Percentiles rank a stretch among this genome's conserved stretches.
phyloP scores from a whole-genome alignment of 2,113 vertebrate species.

The Salvelinus sp. region DNA sequence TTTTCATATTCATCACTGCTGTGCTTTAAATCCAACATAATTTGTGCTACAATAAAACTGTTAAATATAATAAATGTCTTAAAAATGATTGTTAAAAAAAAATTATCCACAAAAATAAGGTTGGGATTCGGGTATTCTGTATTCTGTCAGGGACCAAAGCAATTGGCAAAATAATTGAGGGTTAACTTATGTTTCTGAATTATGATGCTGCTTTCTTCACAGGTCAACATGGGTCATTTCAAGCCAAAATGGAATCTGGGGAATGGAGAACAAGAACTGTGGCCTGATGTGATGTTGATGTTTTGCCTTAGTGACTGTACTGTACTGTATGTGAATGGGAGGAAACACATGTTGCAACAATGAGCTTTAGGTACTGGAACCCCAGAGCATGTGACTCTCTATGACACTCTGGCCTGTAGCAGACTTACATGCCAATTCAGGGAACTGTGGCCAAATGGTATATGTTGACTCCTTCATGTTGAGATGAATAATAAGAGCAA shows the following conservation, averaged over 20 bases:
- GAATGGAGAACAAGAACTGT: no score
- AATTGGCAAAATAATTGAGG: neutral
- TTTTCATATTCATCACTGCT: neutral
- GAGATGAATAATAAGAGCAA: slow-evolving; percentile 43
- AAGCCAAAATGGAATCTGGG: slow-evolving; percentile 36
- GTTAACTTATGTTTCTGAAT: slow-evolving; percentile 8
- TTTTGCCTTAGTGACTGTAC: no score
- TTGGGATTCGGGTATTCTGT: neutral
- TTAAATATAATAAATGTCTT: neutral
- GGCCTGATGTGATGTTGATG: no score
- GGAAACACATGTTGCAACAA: no score
- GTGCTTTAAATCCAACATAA: neutral
- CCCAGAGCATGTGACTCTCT: slow-evolving; percentile 19
- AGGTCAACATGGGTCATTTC: slow-evolving; percentile 16
- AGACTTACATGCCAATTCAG: neutral
- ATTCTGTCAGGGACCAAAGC: slow-evolving; percentile 43
- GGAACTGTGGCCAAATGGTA: slow-evolving; percentile 33
- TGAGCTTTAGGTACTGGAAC: slow-evolving; percentile 40
- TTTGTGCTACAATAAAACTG: slow-evolving; percentile 20
- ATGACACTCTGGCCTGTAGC: neutral
- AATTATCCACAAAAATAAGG: neutral
- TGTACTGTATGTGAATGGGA: no score
- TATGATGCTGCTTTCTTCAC: slow-evolving; percentile 2
- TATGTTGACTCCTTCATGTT: slow-evolving; percentile 33
- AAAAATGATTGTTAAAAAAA: slow-evolving; percentile 1